Conservation (phyloP, 1,140 invertebrate genomes). For the Drosophila ananassae region DNA sequence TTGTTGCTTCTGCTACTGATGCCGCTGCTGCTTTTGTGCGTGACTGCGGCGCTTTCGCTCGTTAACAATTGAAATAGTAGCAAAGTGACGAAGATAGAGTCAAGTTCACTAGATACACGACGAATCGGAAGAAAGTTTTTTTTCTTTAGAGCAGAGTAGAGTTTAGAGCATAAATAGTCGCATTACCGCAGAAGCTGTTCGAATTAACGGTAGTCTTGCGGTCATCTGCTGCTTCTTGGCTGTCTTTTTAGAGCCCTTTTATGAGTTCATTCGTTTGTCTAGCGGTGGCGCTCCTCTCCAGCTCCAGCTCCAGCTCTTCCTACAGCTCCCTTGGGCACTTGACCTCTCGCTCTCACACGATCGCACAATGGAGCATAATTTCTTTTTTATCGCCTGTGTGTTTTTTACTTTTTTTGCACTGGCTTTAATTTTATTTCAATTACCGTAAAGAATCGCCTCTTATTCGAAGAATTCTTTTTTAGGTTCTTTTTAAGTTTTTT, state of each 20-base stretch:
- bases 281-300: constrained; percentile 23
- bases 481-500: constrained; percentile 21
- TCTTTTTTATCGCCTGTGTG: constrained; percentile 70
- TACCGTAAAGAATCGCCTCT: constrained; percentile 52
- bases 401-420: constrained; percentile 54
- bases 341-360: constrained; percentile 61
- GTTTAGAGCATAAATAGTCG: constrained; percentile 28
- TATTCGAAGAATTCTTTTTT: constrained; percentile 28
- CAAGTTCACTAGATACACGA: constrained; percentile 62
- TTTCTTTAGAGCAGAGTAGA: constrained; percentile 8
- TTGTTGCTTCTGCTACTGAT: neutral
- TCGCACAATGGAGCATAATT: constrained; percentile 78
- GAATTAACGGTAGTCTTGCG: constrained; percentile 71
- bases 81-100: constrained; percentile 48
- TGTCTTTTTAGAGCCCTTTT: constrained; percentile 53
- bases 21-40: constrained; percentile 48
- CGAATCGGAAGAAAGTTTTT: constrained; percentile 66
- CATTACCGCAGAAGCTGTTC: constrained; percentile 49
- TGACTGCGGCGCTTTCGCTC: constrained; percentile 83
- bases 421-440: constrained; percentile 81
- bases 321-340: constrained; percentile 34
- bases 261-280: constrained; percentile 74
- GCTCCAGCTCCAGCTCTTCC: constrained; percentile 9
- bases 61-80: constrained; percentile 83
- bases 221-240: constrained; percentile 43